Conservation (phyloP, 2,113 vertebrate genomes). For the Pimephales promelas region DNA sequence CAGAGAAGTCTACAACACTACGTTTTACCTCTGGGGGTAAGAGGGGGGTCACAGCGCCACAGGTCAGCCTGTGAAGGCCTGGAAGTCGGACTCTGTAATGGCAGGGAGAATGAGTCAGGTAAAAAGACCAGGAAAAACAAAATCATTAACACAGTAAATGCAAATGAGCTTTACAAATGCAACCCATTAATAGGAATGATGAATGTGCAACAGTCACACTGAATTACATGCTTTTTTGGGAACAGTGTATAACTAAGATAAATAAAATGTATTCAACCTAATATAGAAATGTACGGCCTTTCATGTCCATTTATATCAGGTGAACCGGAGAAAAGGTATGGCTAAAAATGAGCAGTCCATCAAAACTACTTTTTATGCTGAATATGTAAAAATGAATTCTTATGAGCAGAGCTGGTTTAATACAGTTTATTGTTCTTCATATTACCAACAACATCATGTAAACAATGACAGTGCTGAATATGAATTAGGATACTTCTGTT, state of each 20-base stretch:
- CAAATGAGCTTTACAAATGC: neutral
- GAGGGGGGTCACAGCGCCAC: constrained; percentile 56
- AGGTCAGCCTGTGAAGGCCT: constrained; percentile 80
- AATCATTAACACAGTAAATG: constrained; percentile 39
- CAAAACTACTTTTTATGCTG: neutral
- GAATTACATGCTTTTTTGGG: neutral
- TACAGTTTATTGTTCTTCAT: constrained; percentile 47
- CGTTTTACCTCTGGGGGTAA: constrained; percentile 70
- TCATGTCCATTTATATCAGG: neutral
- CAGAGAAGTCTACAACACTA: constrained; percentile 51
- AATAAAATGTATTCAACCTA: neutral
- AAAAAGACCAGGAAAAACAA: constrained; percentile 49
- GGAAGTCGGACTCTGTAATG: constrained; percentile 82
- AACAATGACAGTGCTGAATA: constrained; percentile 18
- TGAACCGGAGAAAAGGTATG: neutral
- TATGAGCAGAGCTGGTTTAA: neutral
- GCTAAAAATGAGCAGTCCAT: neutral
- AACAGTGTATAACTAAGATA: neutral
- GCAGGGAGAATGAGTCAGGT: constrained; percentile 67
- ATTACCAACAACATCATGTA: constrained; percentile 14
- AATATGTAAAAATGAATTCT: constrained; percentile 17
- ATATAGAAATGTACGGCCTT: neutral
- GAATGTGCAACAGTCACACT: neutral
- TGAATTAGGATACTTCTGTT: neutral
- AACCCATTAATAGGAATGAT: neutral